These are phyloP conservation scores for Philereme transversata DNA, from an alignment of 2,888 invertebrate species.

Conservation along the genomic window DNA sequence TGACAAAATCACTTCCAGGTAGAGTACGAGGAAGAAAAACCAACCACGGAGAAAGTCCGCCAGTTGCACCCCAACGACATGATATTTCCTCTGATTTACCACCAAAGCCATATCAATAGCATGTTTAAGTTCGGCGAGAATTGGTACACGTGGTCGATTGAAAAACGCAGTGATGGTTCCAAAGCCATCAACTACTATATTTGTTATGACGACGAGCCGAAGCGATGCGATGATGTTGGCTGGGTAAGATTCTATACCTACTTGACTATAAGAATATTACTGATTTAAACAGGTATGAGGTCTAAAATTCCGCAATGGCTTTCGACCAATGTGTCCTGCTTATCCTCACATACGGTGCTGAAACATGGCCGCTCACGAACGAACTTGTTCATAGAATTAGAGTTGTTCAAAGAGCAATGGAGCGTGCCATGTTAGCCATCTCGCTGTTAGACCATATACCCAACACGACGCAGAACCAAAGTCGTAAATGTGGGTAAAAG, in stretches of 20 bases:
- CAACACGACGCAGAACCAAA: too few relatives aligned
- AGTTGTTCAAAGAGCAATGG: too few relatives aligned
- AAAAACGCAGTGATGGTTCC: conserved; percentile 69
- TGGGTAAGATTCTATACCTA: conserved; percentile 59
- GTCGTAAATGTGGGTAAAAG: too few relatives aligned
- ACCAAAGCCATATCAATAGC: conserved; percentile 71
- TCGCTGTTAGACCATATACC: too few relatives aligned
- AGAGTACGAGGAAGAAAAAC: conserved; percentile 60
- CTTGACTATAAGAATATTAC: too few relatives aligned
- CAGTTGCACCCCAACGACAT: conserved; percentile 71
- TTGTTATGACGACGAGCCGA: conserved; percentile 77
- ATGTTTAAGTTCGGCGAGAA: conserved; percentile 78
- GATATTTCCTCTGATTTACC: conserved; percentile 73
- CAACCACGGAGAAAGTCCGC: conserved; percentile 57
- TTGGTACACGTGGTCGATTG: conserved; percentile 78
- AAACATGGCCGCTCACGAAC: too few relatives aligned
- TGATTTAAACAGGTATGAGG: too few relatives aligned
- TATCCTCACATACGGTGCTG: too few relatives aligned
- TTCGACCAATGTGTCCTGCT: too few relatives aligned
- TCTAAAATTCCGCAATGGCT: too few relatives aligned
- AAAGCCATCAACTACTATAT: conserved; percentile 69
- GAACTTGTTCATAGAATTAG: too few relatives aligned
- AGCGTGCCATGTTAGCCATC: too few relatives aligned
- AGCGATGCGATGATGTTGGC: conserved; percentile 74
- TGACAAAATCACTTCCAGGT: conserved; percentile 28